These are phyloP conservation scores for Buceros bicornis DNA, from an alignment of 2,797 vertebrate genomes.

Conservation along the genomic window DNA sequence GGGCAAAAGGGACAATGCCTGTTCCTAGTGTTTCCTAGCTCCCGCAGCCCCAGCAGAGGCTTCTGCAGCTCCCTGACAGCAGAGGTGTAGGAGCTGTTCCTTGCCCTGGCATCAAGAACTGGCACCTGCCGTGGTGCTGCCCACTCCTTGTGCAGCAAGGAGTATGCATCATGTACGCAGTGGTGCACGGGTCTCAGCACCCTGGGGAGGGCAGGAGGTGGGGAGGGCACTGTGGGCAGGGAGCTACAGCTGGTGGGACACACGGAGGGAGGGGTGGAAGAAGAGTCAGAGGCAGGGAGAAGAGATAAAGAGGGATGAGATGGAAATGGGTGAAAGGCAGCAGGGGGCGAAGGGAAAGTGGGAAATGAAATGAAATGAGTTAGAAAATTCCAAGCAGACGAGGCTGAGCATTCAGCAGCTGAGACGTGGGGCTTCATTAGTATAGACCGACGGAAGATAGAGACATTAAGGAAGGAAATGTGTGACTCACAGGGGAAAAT, in stretches of 20 bases:
- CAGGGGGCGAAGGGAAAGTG: not conserved
- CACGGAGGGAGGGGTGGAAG: not conserved
- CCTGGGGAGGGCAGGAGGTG: not conserved
- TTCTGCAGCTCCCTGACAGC: not conserved
- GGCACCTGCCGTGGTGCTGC: rapidly evolving
- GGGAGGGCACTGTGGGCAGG: not conserved
- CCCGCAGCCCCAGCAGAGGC: not conserved
- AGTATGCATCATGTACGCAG: not conserved
- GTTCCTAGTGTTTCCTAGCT: not conserved
- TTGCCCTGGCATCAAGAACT: not conserved
- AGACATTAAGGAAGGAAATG: constrained; percentile 79
- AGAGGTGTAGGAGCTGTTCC: not conserved
- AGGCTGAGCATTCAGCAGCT: constrained; percentile 66
- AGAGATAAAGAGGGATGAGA: not conserved
- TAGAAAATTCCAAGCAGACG: constrained; percentile 61
- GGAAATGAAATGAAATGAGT: constrained; percentile 52
- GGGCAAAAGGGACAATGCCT: not conserved
- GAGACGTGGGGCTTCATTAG: constrained; percentile 78
- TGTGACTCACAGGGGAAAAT: constrained; percentile 76
- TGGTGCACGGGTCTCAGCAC: not conserved
- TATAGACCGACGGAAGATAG: constrained; percentile 73
- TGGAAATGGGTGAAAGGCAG: not conserved
- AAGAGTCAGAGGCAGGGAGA: not conserved
- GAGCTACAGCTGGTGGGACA: not conserved
- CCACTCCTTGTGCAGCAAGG: rapidly evolving